Evolutionary conservation across 2,797 vertebrate species (phyloP).

Genomic region (Salmo trutta): DNA sequence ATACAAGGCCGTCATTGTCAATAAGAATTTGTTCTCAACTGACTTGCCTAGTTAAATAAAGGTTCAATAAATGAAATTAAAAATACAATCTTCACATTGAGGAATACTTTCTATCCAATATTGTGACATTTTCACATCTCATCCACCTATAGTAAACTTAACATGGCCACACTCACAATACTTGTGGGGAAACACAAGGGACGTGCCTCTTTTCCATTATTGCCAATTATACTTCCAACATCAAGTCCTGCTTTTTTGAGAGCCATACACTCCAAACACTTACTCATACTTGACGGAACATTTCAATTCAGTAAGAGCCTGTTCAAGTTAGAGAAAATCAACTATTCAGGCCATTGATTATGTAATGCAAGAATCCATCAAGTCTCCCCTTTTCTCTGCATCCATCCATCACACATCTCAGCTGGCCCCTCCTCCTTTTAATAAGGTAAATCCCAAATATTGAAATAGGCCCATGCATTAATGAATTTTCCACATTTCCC

Average conservation of each 20-base stretch:
- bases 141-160: too few relatives aligned
- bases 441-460: background rate
- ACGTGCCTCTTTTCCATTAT: constrained; percentile 47
- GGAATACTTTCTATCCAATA: background rate
- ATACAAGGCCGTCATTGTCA: background rate
- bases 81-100: background rate
- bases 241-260: constrained; percentile 55
- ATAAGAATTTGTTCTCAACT: too few relatives aligned
- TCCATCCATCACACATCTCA: background rate
- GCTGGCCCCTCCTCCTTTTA: background rate
- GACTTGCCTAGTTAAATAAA: too few relatives aligned
- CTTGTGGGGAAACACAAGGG: constrained; percentile 4
- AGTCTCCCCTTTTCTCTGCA: background rate
- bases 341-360: constrained; percentile 57
- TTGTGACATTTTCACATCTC: background rate
- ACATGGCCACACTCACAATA: background rate
- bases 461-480: background rate
- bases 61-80: too few relatives aligned
- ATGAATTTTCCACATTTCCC: background rate
- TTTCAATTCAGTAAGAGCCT: constrained; percentile 53
- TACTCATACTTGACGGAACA: constrained; percentile 42
- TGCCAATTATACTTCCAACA: constrained; percentile 50
- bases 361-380: constrained; percentile 51
- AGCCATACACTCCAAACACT: constrained; percentile 44
- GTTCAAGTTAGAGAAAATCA: constrained; percentile 50